Evolutionary conservation across 1,140 invertebrate species (phyloP).

Genomic region (Penaeus vannamei): DNA sequence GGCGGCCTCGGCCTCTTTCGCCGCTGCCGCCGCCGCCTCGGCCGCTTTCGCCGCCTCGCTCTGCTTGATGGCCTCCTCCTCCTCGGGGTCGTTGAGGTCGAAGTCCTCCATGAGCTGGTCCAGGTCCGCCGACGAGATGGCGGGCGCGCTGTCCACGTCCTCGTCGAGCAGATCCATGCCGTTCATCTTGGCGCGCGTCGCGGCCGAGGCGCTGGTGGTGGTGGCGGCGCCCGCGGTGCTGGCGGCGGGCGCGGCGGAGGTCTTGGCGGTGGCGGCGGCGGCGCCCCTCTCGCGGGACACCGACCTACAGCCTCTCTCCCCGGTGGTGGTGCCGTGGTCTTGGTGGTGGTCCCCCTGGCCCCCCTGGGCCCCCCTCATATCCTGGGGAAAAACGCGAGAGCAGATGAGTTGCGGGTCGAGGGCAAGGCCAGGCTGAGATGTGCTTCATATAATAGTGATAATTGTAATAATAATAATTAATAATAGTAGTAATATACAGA

Average conservation of each 20-base stretch:
- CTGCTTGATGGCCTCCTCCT: conserved; percentile 31
- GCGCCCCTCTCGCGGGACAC: conserved; percentile 59
- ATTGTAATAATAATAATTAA: too few relatives aligned
- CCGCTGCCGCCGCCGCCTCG: conserved; percentile 22
- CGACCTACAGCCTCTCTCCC: conserved; percentile 68
- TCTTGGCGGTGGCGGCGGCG: neutral
- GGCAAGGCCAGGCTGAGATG: neutral
- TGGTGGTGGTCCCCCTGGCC: conserved; percentile 61
- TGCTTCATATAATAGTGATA: neutral
- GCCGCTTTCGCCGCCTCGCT: conserved; percentile 27
- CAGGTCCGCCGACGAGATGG: conserved; percentile 67
- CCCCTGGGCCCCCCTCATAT: conserved; percentile 64
- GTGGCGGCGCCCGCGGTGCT: conserved; percentile 24
- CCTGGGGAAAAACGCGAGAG: conserved; percentile 50
- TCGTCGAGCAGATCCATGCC: conserved; percentile 61
- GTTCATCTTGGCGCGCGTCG: conserved; percentile 56
- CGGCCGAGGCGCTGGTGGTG: neutral
- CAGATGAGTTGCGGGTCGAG: neutral
- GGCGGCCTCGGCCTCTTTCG: conserved; percentile 36
- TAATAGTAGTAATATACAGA: conserved; percentile 13
- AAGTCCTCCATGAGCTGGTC: conserved; percentile 68
- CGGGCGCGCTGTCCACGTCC: conserved; percentile 51
- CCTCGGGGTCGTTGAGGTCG: conserved; percentile 65
- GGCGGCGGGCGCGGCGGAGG: neutral
- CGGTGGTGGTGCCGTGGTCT: conserved; percentile 62